Evolutionary conservation across 2,888 invertebrate species (phyloP), one percentile per base, ranked within the genome.

Genomic region (Athalia rosae): DNA sequence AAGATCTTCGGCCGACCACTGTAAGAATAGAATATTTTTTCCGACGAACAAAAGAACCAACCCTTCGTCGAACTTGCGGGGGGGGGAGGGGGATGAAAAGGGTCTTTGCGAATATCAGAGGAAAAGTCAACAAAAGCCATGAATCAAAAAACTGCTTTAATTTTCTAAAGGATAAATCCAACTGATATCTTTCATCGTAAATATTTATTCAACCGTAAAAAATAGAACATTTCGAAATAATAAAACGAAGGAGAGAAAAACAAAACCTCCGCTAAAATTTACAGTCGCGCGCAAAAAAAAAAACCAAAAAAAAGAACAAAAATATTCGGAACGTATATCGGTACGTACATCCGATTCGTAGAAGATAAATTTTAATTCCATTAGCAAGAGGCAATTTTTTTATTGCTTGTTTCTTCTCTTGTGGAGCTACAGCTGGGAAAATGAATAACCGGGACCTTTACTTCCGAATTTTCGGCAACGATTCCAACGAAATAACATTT

Each of bases 61-160:
- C 11, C 53, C 11, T 53, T n/a, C 0, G 28, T 71, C 67, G 48
- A n/a, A 53, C 28, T 45, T 13, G 6, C 28, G 9, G n/a, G 67
- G 7, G 43, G 4, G 53, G 8, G 3, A n/a, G 4, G 9, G n/a
- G 53, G 3, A 4, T 3, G 9, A 69, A 53, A 69, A 53, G 11
- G n/a, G 0, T 58, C 41, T 56, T 45, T 61, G 4, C 4, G 28
- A 71, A 53, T 53, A 53, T 53, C 9, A 45, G 71, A 45, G 43
- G 43, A 11, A 69, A 43, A 71, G 71, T 71, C 71, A 71, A 71
- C 71, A 43, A 71, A 71, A 43, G 71, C 71, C 71, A 71, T 71
- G 71, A 71, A 71, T 71, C 71, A 71, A 56, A 71, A 71, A 71
- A 58, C 58, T 71, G 56, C 71, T 71, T 71, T 58, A 71, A 71